These are phyloP conservation scores for Propithecus perrieri DNA, from an alignment of 2,797 vertebrate genomes.

Conservation along the genomic window DNA sequence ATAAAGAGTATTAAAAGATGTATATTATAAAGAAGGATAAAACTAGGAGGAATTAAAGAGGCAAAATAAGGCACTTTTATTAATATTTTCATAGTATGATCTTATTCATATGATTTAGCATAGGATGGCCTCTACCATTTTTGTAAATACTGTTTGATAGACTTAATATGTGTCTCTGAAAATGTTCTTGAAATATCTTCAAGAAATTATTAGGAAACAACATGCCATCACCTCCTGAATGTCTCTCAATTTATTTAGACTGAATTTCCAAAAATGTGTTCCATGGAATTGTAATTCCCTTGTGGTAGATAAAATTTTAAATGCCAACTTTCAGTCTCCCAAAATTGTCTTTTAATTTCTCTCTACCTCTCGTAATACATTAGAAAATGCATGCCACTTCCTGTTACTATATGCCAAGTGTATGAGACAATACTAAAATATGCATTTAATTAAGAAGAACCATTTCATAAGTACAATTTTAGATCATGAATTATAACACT, in stretches of 20 bases:
- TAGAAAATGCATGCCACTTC: neutral
- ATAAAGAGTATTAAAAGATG: neutral
- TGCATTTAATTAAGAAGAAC: neutral
- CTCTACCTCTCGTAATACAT: neutral
- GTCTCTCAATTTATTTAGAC: conserved; percentile 28
- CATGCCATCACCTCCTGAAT: neutral
- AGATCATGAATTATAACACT: neutral
- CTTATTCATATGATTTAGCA: neutral
- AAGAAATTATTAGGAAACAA: neutral
- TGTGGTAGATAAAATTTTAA: conserved; percentile 5
- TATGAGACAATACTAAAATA: neutral
- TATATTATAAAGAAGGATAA: neutral
- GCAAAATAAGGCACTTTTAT: neutral
- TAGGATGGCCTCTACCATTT: neutral
- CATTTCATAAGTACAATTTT: conserved; percentile 43
- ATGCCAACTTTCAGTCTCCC: neutral
- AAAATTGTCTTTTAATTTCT: neutral
- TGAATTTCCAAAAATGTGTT: neutral
- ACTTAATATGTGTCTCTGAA: neutral
- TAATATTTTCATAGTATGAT: conserved; percentile 10
- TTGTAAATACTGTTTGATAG: neutral
- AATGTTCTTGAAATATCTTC: conserved; percentile 35
- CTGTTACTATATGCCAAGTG: neutral
- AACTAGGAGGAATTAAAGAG: neutral
- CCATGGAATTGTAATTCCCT: neutral